Evolutionary conservation across 2,113 vertebrate genomes (phyloP), one percentile per base, ranked within the genome.

Genomic region (Vimba vimba): DNA sequence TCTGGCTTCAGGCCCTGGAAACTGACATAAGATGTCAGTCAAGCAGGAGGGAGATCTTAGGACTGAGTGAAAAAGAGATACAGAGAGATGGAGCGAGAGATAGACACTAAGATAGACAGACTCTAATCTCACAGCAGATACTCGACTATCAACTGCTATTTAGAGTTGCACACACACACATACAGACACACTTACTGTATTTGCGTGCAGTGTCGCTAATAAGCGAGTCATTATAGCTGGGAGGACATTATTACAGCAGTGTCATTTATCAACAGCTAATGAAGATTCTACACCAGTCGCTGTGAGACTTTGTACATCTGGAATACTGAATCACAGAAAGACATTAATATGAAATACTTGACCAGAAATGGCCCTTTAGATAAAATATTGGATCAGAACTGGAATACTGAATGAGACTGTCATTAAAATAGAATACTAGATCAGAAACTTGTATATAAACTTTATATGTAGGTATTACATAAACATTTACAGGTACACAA

Each of bases 11-110:
- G 79, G 71, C 71, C 59, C 60, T 77, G 69, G 86, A 76, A 77
- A 69, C 81, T 87, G 82, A 84, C 86, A 85, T 39, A 43, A 52
- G 66, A 74, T 76, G 68, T 85, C 82, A 80, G 62, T 85, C 86
- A 80, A 64, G 27, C 2, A 50, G 66, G 30, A 77, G 52, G 59
- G 47, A 55, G 50, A 57, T 52, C 50, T 52, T 8, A 30, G 30
- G 45, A 77, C 60, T 30, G 25, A 36, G 82, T 33, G 69, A 21
- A 45, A 82, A 25, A 39, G 19, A 50, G 39, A 81, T 13, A 33
- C 30, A 68, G 75, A 36, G 75, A 69, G 57, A 62, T 50, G 43
- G 77, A 64, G 23, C 5, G 21, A 82, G 45, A 50, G 81, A 82
- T 30, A 30, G 21, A 50, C 25, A 52, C 30, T 30, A 30, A 30